These are phyloP conservation scores for Corvus moneduloides DNA, from an alignment of 2,113 vertebrate genomes.

Conservation along the genomic window DNA sequence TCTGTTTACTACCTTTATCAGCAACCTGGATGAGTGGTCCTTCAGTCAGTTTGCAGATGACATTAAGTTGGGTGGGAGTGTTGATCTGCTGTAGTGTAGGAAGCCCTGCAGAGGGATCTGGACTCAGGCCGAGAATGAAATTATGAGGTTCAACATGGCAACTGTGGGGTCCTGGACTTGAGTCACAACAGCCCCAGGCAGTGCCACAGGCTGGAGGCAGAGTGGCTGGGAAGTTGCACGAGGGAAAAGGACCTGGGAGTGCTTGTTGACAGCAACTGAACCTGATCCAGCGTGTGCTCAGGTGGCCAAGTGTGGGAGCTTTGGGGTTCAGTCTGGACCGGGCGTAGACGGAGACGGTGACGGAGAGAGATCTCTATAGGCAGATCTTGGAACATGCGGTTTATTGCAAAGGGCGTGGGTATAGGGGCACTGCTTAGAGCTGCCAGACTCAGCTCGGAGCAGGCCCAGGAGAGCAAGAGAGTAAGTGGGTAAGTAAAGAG, in stretches of 20 bases:
- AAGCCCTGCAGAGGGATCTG: neutral
- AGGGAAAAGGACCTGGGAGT: fast-evolving
- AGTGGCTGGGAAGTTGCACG: neutral
- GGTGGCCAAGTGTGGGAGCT: too few species aligned
- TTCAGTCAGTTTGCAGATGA: neutral
- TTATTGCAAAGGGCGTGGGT: too few species aligned
- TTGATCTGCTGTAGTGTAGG: neutral
- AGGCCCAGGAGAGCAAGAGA: too few species aligned
- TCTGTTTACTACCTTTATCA: neutral
- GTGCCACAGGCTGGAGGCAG: fast-evolving
- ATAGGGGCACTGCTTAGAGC: too few species aligned
- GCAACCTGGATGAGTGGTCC: fast-evolving
- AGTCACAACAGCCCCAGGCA: neutral
- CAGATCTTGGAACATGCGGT: too few species aligned
- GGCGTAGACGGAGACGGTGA: too few species aligned
- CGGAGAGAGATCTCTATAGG: too few species aligned
- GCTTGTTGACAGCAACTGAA: fast-evolving
- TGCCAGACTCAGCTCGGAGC: too few species aligned
- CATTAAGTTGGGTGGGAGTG: neutral
- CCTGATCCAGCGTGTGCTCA: neutral
- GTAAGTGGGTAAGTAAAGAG: too few species aligned
- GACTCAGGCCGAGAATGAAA: neutral
- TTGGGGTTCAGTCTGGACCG: too few species aligned
- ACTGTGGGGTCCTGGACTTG: fast-evolving
- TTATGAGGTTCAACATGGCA: neutral